phyloP scores from a whole-genome alignment of 2,888 invertebrate genomes.

The Desoria tigrina region DNA sequence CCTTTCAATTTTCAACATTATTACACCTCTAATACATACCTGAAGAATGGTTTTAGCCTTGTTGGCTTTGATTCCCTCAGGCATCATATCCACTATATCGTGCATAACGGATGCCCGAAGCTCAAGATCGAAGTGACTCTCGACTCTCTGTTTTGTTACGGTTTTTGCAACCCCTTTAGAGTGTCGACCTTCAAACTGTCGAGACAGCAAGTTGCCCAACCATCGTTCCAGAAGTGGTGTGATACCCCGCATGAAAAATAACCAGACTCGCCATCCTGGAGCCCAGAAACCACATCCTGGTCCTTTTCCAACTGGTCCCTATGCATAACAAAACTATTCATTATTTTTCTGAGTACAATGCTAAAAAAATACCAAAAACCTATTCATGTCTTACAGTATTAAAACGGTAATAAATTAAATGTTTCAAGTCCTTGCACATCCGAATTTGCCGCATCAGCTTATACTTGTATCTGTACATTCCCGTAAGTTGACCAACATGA shows the following conservation, averaged over 20 bases:
- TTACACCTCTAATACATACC: constrained; percentile 41
- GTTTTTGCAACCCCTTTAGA: constrained; percentile 99
- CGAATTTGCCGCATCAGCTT: constrained; percentile 98
- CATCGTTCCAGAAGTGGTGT: constrained; percentile 96
- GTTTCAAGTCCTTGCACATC: constrained; percentile 99
- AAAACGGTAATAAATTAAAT: constrained; percentile 97
- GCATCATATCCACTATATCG: constrained; percentile 99
- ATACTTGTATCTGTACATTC: constrained; percentile 99
- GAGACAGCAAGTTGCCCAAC: constrained; percentile 96
- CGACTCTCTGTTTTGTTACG: constrained; percentile 98
- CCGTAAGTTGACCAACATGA: constrained; percentile 98
- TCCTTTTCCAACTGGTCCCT: constrained; percentile 97
- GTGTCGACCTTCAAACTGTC: constrained; percentile 98
- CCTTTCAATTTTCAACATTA: not conserved
- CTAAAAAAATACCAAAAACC: constrained; percentile 13
- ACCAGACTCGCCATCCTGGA: constrained; percentile 98
- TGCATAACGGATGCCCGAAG: constrained; percentile 89
- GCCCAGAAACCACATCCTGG: constrained; percentile 99
- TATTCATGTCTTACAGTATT: constrained; percentile 78
- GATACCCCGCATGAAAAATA: constrained; percentile 99
- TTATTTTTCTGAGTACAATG: too few species aligned
- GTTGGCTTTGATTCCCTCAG: constrained; percentile 99
- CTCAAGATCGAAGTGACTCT: constrained; percentile 98
- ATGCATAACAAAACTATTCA: constrained; percentile 44
- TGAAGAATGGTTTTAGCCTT: constrained; percentile 98